A percentile compares a stretch with the other conserved stretches of the same genome.
phyloP scores from a whole-genome alignment of 2,888 invertebrate species.

The Caenorhabditis panamensis region DNA sequence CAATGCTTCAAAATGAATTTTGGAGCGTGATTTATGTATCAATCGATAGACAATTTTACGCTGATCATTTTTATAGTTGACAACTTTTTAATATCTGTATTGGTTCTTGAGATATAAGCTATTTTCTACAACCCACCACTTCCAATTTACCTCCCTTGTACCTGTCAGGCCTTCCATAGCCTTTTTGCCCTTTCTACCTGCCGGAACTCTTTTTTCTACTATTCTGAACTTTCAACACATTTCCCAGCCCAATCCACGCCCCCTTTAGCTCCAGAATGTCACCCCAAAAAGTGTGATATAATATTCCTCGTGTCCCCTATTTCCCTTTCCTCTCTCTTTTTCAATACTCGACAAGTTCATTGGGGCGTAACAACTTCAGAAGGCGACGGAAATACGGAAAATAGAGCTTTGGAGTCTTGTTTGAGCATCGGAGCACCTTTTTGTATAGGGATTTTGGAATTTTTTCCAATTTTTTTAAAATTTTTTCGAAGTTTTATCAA shows the following conservation, averaged over 20 bases:
- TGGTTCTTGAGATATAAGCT: background rate
- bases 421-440: no score
- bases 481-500: background rate
- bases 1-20: no score
- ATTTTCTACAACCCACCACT: no score
- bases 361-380: slow-evolving; percentile 38
- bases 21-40: no score
- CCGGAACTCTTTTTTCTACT: background rate
- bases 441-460: background rate
- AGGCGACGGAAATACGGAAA: slow-evolving; percentile 5
- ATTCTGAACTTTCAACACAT: background rate
- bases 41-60: background rate
- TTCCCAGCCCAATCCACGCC: background rate
- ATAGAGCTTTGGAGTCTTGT: no score
- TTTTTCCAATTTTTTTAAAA: background rate
- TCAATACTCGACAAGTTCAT: slow-evolving; percentile 14
- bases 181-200: no score
- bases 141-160: no score
- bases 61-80: background rate
- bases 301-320: slow-evolving; percentile 5
- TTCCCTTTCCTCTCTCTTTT: slow-evolving; percentile 36
- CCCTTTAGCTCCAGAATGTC: no score
- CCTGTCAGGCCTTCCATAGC: no score
- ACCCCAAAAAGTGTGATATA: slow-evolving; percentile 9
- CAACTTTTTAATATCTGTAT: background rate